These are phyloP conservation scores for Hermetia illucens DNA, from an alignment of 1,140 invertebrate genomes.

Conservation along the genomic window DNA sequence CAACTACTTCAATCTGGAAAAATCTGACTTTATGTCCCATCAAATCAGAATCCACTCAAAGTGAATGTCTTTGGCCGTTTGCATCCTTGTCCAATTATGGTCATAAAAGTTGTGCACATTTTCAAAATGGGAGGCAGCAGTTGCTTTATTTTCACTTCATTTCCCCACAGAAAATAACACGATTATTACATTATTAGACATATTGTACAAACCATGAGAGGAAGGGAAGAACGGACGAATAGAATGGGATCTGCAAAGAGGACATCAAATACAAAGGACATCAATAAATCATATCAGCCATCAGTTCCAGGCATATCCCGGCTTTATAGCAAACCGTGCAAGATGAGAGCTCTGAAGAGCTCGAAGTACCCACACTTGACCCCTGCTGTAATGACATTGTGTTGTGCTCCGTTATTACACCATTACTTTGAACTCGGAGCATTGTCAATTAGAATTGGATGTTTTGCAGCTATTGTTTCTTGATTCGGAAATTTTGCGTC, in stretches of 20 bases:
- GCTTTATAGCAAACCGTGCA: no score
- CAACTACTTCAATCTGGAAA: no score
- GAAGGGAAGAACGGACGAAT: not conserved
- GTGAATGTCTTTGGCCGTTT: no score
- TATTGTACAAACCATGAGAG: no score
- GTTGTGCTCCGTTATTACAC: not conserved
- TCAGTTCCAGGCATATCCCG: not conserved
- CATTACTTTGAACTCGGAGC: not conserved
- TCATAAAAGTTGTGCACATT: no score
- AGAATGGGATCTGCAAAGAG: no score
- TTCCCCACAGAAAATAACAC: not conserved
- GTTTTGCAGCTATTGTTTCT: not conserved
- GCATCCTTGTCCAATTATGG: no score
- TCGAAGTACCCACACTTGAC: no score
- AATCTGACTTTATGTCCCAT: no score
- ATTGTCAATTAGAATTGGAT: not conserved
- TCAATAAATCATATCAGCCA: constrained; percentile 1
- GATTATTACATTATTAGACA: constrained; percentile 1
- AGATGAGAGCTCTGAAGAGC: no score
- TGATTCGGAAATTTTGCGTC: not conserved
- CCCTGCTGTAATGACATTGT: not conserved
- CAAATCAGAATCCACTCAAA: no score
- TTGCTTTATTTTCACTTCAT: not conserved
- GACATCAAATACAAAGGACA: not conserved
- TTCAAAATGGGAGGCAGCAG: not conserved